A percentile compares a stretch with the other conserved stretches of the same genome.
Conservation (phyloP, 2,797 vertebrate species). For the Acanthis flammea region DNA sequence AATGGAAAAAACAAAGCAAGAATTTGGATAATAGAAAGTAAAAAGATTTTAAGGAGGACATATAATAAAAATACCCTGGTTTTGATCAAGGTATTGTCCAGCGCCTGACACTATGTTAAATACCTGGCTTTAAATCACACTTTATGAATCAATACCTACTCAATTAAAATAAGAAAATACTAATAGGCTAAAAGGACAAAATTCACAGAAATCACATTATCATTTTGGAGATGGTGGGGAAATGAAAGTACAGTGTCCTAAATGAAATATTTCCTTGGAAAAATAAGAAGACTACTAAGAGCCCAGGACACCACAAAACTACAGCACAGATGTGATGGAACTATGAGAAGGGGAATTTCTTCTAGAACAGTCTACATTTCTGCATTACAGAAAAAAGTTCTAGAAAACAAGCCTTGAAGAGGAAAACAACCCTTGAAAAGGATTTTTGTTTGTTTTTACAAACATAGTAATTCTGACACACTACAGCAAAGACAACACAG, state of each 20-base stretch:
- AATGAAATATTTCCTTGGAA: background rate
- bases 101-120: background rate
- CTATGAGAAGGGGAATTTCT: background rate
- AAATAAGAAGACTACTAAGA: background rate
- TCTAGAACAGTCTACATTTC: background rate
- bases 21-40: background rate
- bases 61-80: background rate
- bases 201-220: background rate
- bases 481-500: background rate
- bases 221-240: background rate
- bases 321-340: background rate
- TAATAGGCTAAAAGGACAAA: background rate
- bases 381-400: background rate
- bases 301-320: background rate
- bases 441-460: background rate
- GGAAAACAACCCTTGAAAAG: background rate
- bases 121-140: background rate
- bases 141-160: background rate
- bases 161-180: background rate
- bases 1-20: rapidly evolving
- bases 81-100: background rate
- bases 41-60: background rate
- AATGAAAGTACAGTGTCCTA: background rate
- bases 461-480: background rate
- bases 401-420: background rate